These are phyloP conservation scores for Tromatobia lineatoria DNA, from an alignment of 2,888 invertebrate genomes.

Conservation along the genomic window DNA sequence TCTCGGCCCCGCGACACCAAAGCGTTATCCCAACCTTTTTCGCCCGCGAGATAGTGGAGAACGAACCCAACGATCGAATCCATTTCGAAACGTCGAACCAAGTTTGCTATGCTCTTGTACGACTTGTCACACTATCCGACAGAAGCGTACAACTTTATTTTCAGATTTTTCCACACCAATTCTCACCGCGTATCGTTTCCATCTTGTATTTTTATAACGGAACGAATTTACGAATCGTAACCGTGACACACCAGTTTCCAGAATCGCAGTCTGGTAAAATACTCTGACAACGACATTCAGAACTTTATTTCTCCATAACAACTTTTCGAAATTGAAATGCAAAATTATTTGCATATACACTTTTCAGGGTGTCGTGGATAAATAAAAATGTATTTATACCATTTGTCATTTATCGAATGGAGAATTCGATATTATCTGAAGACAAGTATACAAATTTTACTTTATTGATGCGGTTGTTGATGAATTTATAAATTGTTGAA, in stretches of 20 bases:
- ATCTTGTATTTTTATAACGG: constrained; percentile 42
- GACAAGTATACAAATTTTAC: too few relatives aligned
- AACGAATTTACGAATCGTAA: constrained; percentile 21
- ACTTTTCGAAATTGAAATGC: too few relatives aligned
- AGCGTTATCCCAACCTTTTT: background rate
- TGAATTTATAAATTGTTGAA: too few relatives aligned
- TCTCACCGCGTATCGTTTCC: constrained; percentile 24
- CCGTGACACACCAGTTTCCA: background rate
- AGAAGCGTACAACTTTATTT: constrained; percentile 24
- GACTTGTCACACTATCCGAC: background rate
- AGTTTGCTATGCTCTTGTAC: background rate
- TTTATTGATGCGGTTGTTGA: too few relatives aligned
- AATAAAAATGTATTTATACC: too few relatives aligned
- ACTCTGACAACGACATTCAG: background rate
- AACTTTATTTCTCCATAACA: too few relatives aligned
- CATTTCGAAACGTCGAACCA: constrained; percentile 30
- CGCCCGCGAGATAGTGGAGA: background rate
- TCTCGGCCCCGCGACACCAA: background rate
- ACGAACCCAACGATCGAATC: background rate
- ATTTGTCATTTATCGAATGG: too few relatives aligned
- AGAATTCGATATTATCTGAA: too few relatives aligned
- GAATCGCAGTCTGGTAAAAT: constrained; percentile 20
- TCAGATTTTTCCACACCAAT: background rate
- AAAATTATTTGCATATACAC: too few relatives aligned
- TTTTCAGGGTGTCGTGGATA: too few relatives aligned